These are phyloP conservation scores for Drosophila cardini DNA, from an alignment of 1,140 invertebrate genomes.

Conservation along the genomic window DNA sequence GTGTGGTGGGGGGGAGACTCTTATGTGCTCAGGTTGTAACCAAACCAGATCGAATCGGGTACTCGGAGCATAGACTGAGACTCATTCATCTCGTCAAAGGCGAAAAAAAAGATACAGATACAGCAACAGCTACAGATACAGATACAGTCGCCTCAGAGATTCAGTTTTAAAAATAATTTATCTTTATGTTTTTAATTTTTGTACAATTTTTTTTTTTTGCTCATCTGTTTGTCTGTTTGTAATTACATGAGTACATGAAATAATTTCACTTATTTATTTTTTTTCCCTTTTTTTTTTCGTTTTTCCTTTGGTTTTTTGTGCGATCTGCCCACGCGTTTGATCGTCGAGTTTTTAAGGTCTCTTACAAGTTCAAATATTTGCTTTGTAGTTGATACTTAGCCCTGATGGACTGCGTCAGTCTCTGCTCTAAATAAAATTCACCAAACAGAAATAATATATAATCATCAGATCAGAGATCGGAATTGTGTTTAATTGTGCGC, in stretches of 20 bases:
- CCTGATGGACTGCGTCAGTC: slow-evolving; percentile 44
- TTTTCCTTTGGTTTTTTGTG: slow-evolving; percentile 9
- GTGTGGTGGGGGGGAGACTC: neutral
- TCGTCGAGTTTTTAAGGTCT: slow-evolving; percentile 65
- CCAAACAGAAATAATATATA: slow-evolving; percentile 9
- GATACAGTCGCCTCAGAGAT: slow-evolving; percentile 29
- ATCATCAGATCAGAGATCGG: slow-evolving; percentile 28
- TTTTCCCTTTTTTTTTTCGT: neutral
- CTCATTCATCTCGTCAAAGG: slow-evolving; percentile 33
- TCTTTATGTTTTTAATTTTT: slow-evolving; percentile 76
- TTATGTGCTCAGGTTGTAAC: slow-evolving; percentile 19
- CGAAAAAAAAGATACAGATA: slow-evolving; percentile 11
- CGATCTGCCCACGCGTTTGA: slow-evolving; percentile 61
- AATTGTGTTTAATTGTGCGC: slow-evolving; percentile 63
- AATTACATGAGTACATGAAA: slow-evolving; percentile 76
- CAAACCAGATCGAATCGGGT: slow-evolving; percentile 9
- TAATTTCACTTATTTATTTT: slow-evolving; percentile 71
- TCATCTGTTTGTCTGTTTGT: slow-evolving; percentile 73
- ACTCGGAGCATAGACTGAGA: slow-evolving; percentile 10
- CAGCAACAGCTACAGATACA: neutral
- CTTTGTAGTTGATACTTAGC: slow-evolving; percentile 73
- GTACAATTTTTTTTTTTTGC: too few relatives aligned
- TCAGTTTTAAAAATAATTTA: slow-evolving; percentile 43
- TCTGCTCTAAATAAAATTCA: slow-evolving; percentile 21
- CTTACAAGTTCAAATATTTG: slow-evolving; percentile 75